phyloP scores from a whole-genome alignment of 2,797 vertebrate species.

The Lycodopsis pacificus region DNA sequence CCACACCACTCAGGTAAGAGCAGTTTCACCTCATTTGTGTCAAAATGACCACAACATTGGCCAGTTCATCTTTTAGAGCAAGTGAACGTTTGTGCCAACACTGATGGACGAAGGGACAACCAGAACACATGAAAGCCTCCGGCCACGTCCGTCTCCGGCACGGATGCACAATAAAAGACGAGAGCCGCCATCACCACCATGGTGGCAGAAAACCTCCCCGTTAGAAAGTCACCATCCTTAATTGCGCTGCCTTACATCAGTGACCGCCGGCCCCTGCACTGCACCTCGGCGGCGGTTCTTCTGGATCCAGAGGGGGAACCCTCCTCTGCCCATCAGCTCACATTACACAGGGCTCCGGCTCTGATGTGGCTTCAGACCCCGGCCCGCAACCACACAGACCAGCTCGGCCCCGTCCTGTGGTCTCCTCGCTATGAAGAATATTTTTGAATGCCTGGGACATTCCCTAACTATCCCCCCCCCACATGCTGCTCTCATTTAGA shows the following conservation, averaged over 20 bases:
- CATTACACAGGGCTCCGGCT: slow-evolving; percentile 75
- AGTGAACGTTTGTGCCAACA: neutral
- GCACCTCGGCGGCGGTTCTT: slow-evolving; percentile 64
- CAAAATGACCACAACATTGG: too few relatives aligned
- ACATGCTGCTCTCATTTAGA: slow-evolving; percentile 75
- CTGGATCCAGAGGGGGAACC: slow-evolving; percentile 70
- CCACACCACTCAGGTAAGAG: too few relatives aligned
- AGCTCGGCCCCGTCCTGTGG: slow-evolving; percentile 74
- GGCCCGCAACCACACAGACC: slow-evolving; percentile 74
- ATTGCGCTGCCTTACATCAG: slow-evolving; percentile 74
- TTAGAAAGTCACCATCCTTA: slow-evolving; percentile 39
- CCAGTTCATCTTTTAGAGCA: too few relatives aligned
- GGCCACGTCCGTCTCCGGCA: too few relatives aligned
- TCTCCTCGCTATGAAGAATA: slow-evolving; percentile 76
- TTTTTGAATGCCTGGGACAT: slow-evolving; percentile 74
- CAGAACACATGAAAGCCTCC: neutral
- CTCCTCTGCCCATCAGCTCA: slow-evolving; percentile 73
- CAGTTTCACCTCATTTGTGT: too few relatives aligned
- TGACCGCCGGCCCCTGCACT: slow-evolving; percentile 46
- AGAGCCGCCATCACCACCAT: neutral
- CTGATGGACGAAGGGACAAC: too few relatives aligned
- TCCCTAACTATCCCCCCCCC: slow-evolving; percentile 55
- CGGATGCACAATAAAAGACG: too few relatives aligned
- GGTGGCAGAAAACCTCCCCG: slow-evolving; percentile 40
- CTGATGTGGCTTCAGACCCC: slow-evolving; percentile 82